phyloP scores from a whole-genome alignment of 2,888 invertebrate species.

The Lepetodrilus schrolli region DNA sequence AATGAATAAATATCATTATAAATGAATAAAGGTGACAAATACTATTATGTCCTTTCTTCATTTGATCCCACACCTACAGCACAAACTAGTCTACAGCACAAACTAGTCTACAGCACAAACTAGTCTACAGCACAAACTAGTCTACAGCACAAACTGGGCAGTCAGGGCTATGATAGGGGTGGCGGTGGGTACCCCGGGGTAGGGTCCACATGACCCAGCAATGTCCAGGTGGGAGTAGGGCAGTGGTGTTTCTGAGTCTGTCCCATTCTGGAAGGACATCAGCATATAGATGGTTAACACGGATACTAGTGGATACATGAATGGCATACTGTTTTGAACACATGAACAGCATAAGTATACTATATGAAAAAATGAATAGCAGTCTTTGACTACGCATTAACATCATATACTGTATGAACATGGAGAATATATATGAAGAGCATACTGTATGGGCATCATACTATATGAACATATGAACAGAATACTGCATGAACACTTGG shows the following conservation, averaged over 20 bases:
- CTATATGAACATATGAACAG: too few species aligned
- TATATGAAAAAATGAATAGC: too few species aligned
- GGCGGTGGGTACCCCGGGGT: conserved; percentile 84
- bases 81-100: neutral
- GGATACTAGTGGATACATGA: too few species aligned
- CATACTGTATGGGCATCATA: too few species aligned
- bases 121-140: neutral
- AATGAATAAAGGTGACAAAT: neutral
- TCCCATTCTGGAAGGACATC: conserved; percentile 80
- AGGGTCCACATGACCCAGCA: conserved; percentile 84
- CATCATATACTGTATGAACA: too few species aligned
- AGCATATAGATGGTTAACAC: too few species aligned
- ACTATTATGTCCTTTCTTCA: neutral
- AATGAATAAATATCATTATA: neutral
- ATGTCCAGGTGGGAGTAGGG: conserved; percentile 83
- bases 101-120: too few species aligned
- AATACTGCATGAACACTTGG: too few species aligned
- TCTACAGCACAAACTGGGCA: conserved; percentile 52
- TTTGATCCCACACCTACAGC: neutral
- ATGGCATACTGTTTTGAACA: too few species aligned
- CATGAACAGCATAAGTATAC: too few species aligned
- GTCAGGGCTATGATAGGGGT: conserved; percentile 63
- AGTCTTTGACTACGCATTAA: too few species aligned
- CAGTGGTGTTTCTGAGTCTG: conserved; percentile 80
- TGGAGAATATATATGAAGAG: too few species aligned